A percentile compares a stretch with the other conserved stretches of the same genome.
Conservation (phyloP, 2,888 invertebrate species). For the Beris chalybata region DNA sequence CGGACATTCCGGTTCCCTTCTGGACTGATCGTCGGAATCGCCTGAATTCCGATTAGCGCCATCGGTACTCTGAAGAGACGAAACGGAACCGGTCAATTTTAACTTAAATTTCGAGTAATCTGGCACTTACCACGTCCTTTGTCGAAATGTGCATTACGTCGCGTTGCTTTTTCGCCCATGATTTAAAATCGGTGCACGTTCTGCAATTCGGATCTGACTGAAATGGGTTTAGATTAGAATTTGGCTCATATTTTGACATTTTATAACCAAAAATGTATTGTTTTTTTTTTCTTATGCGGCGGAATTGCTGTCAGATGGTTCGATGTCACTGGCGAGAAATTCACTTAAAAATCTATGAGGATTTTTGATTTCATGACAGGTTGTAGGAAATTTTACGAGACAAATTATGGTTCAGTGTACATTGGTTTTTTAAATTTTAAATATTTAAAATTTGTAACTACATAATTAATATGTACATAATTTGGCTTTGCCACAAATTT, state of each 20-base stretch:
- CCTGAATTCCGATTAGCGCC: neutral
- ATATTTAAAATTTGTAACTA: too few species aligned
- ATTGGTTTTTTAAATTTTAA: too few species aligned
- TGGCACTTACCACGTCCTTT: conserved; percentile 1
- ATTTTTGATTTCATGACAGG: conserved; percentile 6
- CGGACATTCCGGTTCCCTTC: conserved; percentile 66
- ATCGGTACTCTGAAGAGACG: conserved; percentile 30
- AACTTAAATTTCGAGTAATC: neutral
- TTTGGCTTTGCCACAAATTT: too few species aligned
- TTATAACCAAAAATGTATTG: neutral
- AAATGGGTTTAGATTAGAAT: conserved; percentile 54
- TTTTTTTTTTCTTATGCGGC: conserved; percentile 6
- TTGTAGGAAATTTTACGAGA: conserved; percentile 7
- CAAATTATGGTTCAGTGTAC: neutral
- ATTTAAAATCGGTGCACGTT: conserved; percentile 72
- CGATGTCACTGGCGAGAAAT: conserved; percentile 12
- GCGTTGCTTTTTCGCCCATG: conserved; percentile 67
- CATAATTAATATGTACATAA: too few species aligned
- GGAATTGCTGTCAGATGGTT: conserved; percentile 1
- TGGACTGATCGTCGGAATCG: neutral
- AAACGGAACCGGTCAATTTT: neutral
- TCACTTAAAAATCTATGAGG: conserved; percentile 10
- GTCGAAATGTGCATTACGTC: conserved; percentile 5
- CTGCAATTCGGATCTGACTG: conserved; percentile 62
- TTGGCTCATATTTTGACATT: conserved; percentile 32